phyloP scores from a whole-genome alignment of 2,797 vertebrate genomes.

The Parotocinclus haroldoi region DNA sequence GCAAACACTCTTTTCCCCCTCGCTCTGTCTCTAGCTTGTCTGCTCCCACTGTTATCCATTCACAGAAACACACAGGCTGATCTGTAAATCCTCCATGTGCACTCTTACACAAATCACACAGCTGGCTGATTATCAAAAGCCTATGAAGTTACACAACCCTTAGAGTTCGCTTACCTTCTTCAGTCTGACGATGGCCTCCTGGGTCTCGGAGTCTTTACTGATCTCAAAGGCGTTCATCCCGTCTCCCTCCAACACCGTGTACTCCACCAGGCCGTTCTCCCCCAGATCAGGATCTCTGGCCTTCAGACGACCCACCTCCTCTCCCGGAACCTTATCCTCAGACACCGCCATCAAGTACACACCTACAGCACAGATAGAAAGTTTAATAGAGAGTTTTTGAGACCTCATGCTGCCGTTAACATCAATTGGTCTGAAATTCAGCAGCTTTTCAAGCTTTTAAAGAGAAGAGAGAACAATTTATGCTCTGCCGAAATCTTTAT shows the following conservation, averaged over 20 bases:
- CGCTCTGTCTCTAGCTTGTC: not conserved
- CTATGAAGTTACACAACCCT: not conserved
- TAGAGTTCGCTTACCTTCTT: conserved; percentile 79
- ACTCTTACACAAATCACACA: no score
- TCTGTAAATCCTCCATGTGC: no score
- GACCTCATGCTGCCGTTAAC: no score
- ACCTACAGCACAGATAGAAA: conserved; percentile 56
- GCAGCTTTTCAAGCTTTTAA: no score
- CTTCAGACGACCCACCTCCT: conserved; percentile 84
- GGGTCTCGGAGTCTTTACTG: conserved; percentile 88
- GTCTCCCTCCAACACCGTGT: conserved; percentile 88
- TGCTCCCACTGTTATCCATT: no score
- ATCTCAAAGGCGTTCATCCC: conserved; percentile 87
- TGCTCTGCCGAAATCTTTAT: no score
- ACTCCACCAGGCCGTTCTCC: conserved; percentile 90
- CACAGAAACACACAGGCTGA: no score
- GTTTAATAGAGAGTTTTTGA: no score
- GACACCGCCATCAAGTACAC: conserved; percentile 83
- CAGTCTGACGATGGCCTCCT: conserved; percentile 92
- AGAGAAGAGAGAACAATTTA: no score
- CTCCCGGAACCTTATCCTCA: conserved; percentile 77
- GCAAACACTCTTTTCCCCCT: not conserved
- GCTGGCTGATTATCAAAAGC: no score
- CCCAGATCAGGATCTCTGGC: conserved; percentile 92
- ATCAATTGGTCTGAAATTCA: no score